These are phyloP conservation scores for Ageneiosus marmoratus DNA, from an alignment of 2,113 vertebrate species.

Conservation along the genomic window DNA sequence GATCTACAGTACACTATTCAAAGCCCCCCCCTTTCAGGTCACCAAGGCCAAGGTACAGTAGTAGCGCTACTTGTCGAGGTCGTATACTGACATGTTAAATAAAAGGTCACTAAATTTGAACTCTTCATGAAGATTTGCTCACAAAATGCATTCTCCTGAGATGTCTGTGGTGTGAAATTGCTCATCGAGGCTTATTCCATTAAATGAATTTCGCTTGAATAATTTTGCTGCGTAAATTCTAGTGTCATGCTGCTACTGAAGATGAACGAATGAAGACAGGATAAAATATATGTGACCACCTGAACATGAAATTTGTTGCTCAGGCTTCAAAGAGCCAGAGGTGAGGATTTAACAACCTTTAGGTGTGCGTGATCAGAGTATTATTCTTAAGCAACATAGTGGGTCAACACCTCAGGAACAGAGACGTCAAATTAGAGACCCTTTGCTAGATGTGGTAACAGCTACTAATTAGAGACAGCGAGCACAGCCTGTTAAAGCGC, in stretches of 20 bases:
- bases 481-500: slow-evolving; percentile 44
- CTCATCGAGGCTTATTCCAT: too few relatives aligned
- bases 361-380: slow-evolving; percentile 45
- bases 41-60: too few relatives aligned
- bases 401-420: slow-evolving; percentile 74
- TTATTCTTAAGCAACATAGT: slow-evolving; percentile 54
- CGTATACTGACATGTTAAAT: too few relatives aligned
- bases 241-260: neutral
- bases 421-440: slow-evolving; percentile 71
- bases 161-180: too few relatives aligned
- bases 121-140: too few relatives aligned
- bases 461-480: slow-evolving; percentile 71
- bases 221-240: too few relatives aligned
- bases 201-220: too few relatives aligned
- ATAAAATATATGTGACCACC: neutral
- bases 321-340: slow-evolving; percentile 5
- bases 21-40: too few relatives aligned
- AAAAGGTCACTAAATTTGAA: too few relatives aligned
- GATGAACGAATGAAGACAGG: neutral
- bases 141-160: too few relatives aligned
- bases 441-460: slow-evolving; percentile 67
- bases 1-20: too few relatives aligned
- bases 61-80: too few relatives aligned
- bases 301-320: neutral
- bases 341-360: slow-evolving; percentile 15